These are phyloP conservation scores for Andrena chrysosceles DNA, from an alignment of 2,888 invertebrate genomes.

Conservation along the genomic window DNA sequence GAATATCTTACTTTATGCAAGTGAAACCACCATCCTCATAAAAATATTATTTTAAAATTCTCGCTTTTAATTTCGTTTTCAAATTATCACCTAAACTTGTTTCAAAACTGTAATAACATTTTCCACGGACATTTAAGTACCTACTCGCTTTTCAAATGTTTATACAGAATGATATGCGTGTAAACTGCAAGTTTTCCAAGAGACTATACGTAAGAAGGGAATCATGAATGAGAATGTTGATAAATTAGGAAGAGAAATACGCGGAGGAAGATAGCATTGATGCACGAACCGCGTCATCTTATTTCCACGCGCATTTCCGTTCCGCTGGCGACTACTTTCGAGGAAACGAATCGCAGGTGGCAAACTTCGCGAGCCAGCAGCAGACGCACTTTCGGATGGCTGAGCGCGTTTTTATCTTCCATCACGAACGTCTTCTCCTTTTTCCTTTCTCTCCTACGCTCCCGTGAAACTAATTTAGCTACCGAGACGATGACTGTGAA, in stretches of 20 bases:
- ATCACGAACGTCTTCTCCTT: constrained; percentile 15
- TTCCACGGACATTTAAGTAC: too few relatives aligned
- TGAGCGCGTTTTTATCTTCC: constrained; percentile 43
- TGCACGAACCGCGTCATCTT: background rate
- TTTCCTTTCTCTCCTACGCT: constrained; percentile 13
- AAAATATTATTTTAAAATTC: too few relatives aligned
- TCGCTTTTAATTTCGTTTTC: too few relatives aligned
- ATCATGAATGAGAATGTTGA: background rate
- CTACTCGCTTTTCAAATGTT: too few relatives aligned
- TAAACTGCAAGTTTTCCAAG: too few relatives aligned
- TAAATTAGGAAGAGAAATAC: background rate
- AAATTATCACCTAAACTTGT: too few relatives aligned
- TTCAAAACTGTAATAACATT: too few relatives aligned
- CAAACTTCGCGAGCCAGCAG: constrained; percentile 14
- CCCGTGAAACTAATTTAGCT: constrained; percentile 61
- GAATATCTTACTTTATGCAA: too few relatives aligned
- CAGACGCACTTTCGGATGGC: constrained; percentile 41
- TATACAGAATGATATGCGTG: too few relatives aligned
- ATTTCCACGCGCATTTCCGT: constrained; percentile 4
- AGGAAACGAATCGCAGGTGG: constrained; percentile 68
- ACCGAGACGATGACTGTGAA: constrained; percentile 58
- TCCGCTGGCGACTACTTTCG: constrained; percentile 44
- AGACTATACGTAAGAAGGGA: too few relatives aligned
- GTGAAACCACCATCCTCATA: too few relatives aligned
- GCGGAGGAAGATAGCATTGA: background rate